These are phyloP conservation scores for Boulengeromyrus knoepffleri DNA, from an alignment of 2,113 vertebrate genomes.

Conservation along the genomic window DNA sequence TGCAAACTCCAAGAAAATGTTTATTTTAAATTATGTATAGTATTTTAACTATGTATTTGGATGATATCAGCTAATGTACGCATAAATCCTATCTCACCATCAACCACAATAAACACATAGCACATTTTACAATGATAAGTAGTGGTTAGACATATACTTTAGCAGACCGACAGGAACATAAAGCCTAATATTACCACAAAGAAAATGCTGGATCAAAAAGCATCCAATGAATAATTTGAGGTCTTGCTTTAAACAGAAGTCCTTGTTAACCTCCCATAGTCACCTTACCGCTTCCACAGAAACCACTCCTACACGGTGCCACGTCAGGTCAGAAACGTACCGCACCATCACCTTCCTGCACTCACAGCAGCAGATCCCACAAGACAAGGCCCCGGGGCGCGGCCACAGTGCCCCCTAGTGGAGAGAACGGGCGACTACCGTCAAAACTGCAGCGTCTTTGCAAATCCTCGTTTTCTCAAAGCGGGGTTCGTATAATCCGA, in stretches of 20 bases:
- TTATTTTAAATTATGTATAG: not conserved
- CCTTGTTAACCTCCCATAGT: conserved; percentile 4
- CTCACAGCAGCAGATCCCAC: not conserved
- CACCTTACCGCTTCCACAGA: conserved; percentile 31
- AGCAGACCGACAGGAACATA: not conserved
- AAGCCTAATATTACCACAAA: not conserved
- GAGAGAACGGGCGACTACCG: not conserved
- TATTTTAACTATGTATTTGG: not conserved
- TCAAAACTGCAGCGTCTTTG: not conserved
- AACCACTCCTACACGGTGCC: conserved; percentile 34
- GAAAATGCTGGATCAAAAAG: not conserved
- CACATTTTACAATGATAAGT: not conserved
- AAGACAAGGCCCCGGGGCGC: not conserved
- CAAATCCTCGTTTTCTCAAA: not conserved
- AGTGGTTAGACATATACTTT: not conserved
- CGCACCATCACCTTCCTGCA: conserved; percentile 17
- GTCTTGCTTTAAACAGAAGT: not conserved
- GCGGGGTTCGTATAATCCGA: not conserved
- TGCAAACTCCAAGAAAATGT: not conserved
- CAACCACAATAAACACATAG: not conserved
- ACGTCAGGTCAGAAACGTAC: conserved; percentile 24
- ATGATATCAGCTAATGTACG: not conserved
- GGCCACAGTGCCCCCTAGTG: conserved; percentile 14
- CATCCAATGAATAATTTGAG: conserved; percentile 27
- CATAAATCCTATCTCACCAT: not conserved